Evolutionary conservation across 2,888 invertebrate species (phyloP), one percentile per base, ranked within the genome.

Genomic region (Nebria salina): DNA sequence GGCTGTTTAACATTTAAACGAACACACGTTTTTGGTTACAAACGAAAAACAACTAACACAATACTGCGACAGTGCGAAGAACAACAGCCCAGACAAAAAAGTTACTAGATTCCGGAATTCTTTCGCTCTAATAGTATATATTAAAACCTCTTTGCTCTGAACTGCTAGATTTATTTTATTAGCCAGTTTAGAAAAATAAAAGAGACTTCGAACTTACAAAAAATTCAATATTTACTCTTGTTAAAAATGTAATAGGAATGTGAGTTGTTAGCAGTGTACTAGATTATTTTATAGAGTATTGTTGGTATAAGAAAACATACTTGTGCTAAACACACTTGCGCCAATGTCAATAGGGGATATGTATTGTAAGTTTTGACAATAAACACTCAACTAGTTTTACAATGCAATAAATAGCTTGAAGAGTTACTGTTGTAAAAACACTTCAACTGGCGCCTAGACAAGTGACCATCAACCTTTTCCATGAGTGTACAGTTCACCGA

Each of bases 291-390:
- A 54, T 11, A 54, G 4, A 54, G 54, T 11, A 54, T 54, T 54
- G 54, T 54, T 7, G 54, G 54, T 54, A 54, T 54, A 54, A 54
- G 54, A 54, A 54, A 54, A 54, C 54, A 54, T 54, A 81, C 80
- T 81, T 81, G 75, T 80, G 70, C 74, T 43, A 80, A 80, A 75
- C 70, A 64, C 70, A 80, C 80, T 80, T 80, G 64, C 75, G 54
- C 75, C 80, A 75, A 75, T 34, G 54, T 54, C 54, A 54, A 54
- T 75, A 41, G 42, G 75, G 76, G 43, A 73, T 72, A 75, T 66
- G 76, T 80, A 80, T 80, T 80, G 80, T 79, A 76, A 76, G 65
- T 81, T 81, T 76, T 81, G 73, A 81, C 73, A 65, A 81, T 81
- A 81, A 81, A 76, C 81, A 81, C 81, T 81, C 68, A 13, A 54